Conservation (phyloP, 1,140 invertebrate species). For the Potamilus streckersoni region DNA sequence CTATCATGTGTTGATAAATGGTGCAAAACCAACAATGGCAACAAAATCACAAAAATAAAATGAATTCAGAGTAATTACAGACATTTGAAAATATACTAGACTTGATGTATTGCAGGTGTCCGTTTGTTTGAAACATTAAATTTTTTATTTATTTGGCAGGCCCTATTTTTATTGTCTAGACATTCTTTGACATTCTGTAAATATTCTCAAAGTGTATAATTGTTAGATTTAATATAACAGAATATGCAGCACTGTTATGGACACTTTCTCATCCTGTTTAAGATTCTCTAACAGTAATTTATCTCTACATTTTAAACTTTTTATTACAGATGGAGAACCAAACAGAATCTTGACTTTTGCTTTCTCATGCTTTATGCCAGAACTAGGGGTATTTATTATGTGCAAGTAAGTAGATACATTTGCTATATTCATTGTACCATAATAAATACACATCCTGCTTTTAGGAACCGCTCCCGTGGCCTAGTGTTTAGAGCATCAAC, state of each 20-base stretch:
- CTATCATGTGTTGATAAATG: too few species aligned
- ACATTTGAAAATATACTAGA: too few species aligned
- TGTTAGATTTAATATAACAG: not conserved
- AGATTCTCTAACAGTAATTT: not conserved
- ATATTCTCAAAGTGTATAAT: not conserved
- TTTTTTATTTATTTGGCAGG: too few species aligned
- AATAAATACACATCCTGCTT: too few species aligned
- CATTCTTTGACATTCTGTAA: not conserved
- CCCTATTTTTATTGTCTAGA: not conserved
- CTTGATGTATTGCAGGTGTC: too few species aligned
- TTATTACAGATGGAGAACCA: constrained; percentile 85
- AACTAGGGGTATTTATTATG: constrained; percentile 72
- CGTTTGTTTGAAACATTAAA: too few species aligned
- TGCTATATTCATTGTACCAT: not conserved
- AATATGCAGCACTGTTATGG: not conserved
- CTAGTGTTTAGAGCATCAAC: too few species aligned
- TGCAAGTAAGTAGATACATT: constrained; percentile 63
- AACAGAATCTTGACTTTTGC: constrained; percentile 96
- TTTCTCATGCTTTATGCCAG: constrained; percentile 97
- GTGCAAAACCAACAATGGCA: too few species aligned
- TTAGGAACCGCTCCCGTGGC: too few species aligned
- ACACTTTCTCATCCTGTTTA: not conserved
- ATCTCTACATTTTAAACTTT: not conserved
- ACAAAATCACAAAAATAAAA: too few species aligned
- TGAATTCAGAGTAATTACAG: too few species aligned